These are phyloP conservation scores for Ariolimax columbianus DNA, from an alignment of 2,888 invertebrate species.

Conservation along the genomic window DNA sequence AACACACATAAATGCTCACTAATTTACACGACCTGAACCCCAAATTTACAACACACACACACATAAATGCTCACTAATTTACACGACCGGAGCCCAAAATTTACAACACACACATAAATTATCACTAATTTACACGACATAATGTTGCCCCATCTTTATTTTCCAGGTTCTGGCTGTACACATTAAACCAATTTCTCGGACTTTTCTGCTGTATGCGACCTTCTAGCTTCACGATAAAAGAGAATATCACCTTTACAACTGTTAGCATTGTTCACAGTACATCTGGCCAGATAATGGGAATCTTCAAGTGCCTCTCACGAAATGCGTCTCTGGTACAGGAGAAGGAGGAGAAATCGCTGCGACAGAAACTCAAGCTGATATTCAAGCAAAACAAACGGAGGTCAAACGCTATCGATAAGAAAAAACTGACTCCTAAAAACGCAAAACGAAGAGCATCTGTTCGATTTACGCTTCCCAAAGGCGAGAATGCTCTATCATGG, in stretches of 20 bases:
- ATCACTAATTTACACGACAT: neutral
- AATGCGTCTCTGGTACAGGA: slow-evolving; percentile 28
- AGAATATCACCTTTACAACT: no score
- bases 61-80: no score
- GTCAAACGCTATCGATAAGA: neutral
- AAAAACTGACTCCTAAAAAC: neutral
- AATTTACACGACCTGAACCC: no score
- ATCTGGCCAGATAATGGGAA: neutral
- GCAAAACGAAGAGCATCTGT: neutral
- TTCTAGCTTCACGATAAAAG: no score
- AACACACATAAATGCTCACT: no score
- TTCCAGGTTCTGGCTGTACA: no score
- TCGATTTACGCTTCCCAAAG: neutral
- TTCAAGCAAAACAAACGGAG: slow-evolving; percentile 29
- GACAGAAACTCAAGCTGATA: neutral
- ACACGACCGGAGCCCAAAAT: no score
- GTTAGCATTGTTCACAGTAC: no score
- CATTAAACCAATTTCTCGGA: no score
- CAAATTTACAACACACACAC: no score
- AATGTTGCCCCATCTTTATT: neutral
- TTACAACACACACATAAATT: no score
- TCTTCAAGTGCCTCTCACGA: slow-evolving; percentile 36
- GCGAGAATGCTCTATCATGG: neutral
- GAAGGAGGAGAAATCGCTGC: neutral
- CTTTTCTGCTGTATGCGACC: no score